Conservation (phyloP, 1,140 invertebrate species). For the Odontomachus brunneus region DNA sequence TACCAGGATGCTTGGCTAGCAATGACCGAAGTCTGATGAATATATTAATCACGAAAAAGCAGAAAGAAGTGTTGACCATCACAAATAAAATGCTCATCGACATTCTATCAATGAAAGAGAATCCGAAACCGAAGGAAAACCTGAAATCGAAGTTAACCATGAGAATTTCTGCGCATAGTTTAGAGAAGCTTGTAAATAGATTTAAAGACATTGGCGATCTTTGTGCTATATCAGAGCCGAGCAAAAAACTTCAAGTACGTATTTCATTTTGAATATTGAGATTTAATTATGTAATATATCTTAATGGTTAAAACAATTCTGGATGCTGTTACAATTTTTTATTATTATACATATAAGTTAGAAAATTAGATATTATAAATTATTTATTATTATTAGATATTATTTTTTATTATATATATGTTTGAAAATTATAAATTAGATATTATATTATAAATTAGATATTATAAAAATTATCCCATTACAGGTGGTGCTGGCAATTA, state of each 20-base stretch:
- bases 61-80: slow-evolving; percentile 87
- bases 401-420: slow-evolving; percentile 76
- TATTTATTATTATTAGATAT: slow-evolving; percentile 71
- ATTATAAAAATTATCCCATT: slow-evolving; percentile 77
- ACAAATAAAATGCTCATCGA: slow-evolving; percentile 87
- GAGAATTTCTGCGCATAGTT: slow-evolving; percentile 86
- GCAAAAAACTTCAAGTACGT: slow-evolving; percentile 84
- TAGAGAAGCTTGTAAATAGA: slow-evolving; percentile 85
- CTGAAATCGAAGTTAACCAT: slow-evolving; percentile 72
- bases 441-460: too few species aligned
- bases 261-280: background rate
- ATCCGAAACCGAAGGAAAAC: slow-evolving; percentile 75
- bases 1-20: slow-evolving; percentile 82
- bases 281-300: background rate
- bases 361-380: slow-evolving; percentile 28
- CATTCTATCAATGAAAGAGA: slow-evolving; percentile 79
- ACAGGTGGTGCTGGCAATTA: slow-evolving; percentile 87
- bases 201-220: slow-evolving; percentile 76
- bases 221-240: slow-evolving; percentile 72
- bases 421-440: slow-evolving; percentile 71
- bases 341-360: background rate
- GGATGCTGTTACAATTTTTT: slow-evolving; percentile 23
- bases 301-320: slow-evolving; percentile 5
- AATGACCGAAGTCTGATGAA: slow-evolving; percentile 80
- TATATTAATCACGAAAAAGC: slow-evolving; percentile 87